Evolutionary conservation across 2,113 vertebrate genomes (phyloP), one percentile per base, ranked within the genome.

Genomic region (Microcebus murinus): DNA sequence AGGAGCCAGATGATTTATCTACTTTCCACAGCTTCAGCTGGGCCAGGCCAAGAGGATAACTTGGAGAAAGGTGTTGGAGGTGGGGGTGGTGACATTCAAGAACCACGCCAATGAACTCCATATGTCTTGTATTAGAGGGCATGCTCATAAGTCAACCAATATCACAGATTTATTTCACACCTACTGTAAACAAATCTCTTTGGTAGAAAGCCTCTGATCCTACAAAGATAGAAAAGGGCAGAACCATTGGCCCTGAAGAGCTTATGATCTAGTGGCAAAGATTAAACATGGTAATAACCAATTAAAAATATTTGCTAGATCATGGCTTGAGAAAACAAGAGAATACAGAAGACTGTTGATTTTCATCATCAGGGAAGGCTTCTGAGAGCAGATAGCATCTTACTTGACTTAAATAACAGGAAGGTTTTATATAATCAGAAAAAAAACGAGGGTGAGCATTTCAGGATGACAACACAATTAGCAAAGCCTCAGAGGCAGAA

Each of bases 31-130:
- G 95, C 96, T 98, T 79, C 96, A 96, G 96, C 95, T 93, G 95
- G 95, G 36, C 84, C 95, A 68, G 98, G 98, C 98, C 98, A 98
- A 98, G 95, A 98, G 98, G 96, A 97, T 98, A 98, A 98, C 97
- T 98, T 98, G 97, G 96, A 98, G 13, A 93, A 97, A 94, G 70
- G 74, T 82, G 45, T 96, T 77, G 83, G 76, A 34, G 34, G 77
- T 92, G 57, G 94, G 90, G 76, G 87, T 85, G 92, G 50, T 73
- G 87, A 95, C 94, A 96, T 57, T 71, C 71, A 82, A 97, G 93
- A 89, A 83, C 77, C 23, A 90, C 85, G 70, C 65, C 94, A 86
- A 77, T 86, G 92, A 96, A 96, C 94, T 94, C 97, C 90, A 96
- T 92, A 96, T 94, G 94, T 95, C 94, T 97, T 87, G 82, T 65